Percentiles rank a stretch among this genome's conserved stretches.
Evolutionary conservation across 2,113 vertebrate species (phyloP).

Genomic region (Pelmatolapia mariae): DNA sequence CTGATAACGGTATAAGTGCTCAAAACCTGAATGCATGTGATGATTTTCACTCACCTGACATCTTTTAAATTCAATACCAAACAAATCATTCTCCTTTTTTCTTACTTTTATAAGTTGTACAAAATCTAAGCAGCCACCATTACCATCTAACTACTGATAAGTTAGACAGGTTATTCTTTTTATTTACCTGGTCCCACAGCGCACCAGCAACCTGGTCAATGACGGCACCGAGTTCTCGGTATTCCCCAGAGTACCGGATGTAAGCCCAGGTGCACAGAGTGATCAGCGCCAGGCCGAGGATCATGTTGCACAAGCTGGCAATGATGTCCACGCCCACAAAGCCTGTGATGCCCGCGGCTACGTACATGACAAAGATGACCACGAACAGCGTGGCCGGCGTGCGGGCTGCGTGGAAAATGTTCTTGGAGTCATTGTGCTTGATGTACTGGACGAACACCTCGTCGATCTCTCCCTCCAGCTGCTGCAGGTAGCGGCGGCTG

Average conservation of each 20-base stretch:
- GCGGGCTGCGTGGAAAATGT: constrained; percentile 98
- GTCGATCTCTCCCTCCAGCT: constrained; percentile 91
- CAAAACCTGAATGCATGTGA: background rate
- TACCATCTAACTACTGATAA: background rate
- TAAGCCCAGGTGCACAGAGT: constrained; percentile 98
- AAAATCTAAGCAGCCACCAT: background rate
- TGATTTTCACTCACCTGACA: background rate
- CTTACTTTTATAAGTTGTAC: background rate
- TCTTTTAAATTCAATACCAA: background rate
- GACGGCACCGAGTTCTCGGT: constrained; percentile 93
- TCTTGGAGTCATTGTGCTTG: constrained; percentile 99
- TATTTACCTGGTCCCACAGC: constrained; percentile 93
- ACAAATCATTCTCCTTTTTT: background rate
- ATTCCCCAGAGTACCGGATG: constrained; percentile 98
- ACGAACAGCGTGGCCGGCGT: constrained; percentile 98
- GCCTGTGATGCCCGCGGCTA: constrained; percentile 91
- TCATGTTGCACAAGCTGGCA: constrained; percentile 97
- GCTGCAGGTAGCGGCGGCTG: constrained; percentile 94
- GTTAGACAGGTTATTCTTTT: background rate
- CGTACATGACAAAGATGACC: constrained; percentile 98
- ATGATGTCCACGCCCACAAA: constrained; percentile 97
- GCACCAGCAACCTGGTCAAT: constrained; percentile 99
- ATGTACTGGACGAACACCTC: constrained; percentile 98
- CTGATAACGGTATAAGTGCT: background rate
- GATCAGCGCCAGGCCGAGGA: constrained; percentile 95